Conservation (phyloP, 2,888 invertebrate genomes). For the Odontocolon sp. region DNA sequence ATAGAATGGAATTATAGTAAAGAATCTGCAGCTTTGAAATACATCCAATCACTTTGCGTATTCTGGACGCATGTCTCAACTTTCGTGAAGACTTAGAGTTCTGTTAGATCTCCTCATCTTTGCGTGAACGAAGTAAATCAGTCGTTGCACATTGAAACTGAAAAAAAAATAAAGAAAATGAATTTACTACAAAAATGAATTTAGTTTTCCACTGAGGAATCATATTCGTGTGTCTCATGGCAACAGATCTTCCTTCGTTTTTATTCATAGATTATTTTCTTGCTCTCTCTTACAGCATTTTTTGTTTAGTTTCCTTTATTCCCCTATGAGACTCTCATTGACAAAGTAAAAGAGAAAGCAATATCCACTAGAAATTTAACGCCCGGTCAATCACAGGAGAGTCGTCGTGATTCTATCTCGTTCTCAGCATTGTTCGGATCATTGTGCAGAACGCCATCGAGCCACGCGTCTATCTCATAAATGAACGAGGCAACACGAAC, state of each 20-base stretch:
- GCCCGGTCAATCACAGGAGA: conserved; percentile 70
- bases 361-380: conserved; percentile 66
- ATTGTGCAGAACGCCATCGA: conserved; percentile 54
- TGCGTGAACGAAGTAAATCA: background rate
- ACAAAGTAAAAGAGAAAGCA: conserved; percentile 22
- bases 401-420: conserved; percentile 38
- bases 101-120: background rate
- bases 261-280: background rate
- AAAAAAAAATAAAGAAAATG: background rate
- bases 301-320: background rate
- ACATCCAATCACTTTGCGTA: conserved; percentile 40
- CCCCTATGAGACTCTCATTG: no score
- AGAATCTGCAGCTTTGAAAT: background rate
- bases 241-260: background rate
- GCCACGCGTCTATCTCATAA: conserved; percentile 65
- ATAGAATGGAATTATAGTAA: conserved; percentile 3
- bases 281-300: background rate
- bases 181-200: background rate
- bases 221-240: no score
- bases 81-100: conserved; percentile 6
- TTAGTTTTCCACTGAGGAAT: no score
- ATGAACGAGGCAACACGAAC: conserved; percentile 25
- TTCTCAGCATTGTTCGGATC: conserved; percentile 38
- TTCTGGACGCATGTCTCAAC: conserved; percentile 41
- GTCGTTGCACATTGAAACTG: background rate